Evolutionary conservation across 2,888 invertebrate genomes (phyloP), one percentile per base, ranked within the genome.

Genomic region (Cephus rjabovi): DNA sequence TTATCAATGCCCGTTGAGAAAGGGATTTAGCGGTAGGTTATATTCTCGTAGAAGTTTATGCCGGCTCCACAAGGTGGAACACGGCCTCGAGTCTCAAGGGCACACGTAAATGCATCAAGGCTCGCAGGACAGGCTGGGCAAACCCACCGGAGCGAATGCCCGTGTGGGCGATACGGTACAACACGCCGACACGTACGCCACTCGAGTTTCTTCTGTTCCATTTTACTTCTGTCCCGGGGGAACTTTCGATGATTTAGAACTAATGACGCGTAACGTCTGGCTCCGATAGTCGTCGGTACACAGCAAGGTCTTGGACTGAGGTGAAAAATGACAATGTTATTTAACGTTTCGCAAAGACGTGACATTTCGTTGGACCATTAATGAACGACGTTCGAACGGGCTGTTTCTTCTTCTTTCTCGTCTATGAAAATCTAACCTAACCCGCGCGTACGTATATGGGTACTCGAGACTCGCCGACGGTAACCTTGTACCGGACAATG

Each of bases 41-140:
- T 56, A 56, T 56, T 23, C 56, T 23, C 56, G 56, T 9, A 56
- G 56, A 56, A 23, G 56, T 23, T 56, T 56, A 56, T 56, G 71
- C 34, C 31, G 31, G 31, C 74, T 74, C 30, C 11, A 34, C 74
- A 35, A 74, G 74, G 74, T 74, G 34, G 74, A 74, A 74, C 34
- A 35, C 74, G 30, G 37, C 34, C 74, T 74, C 37, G 23, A 74
- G 74, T 33, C 34, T 74, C 74, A 74, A 74, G 74, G 74, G 74
- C 74, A 35, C 31, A 34, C 34, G 34, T 71, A 71, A 71, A 34
- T 71, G 71, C 71, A 71, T 71, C 71, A 71, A 71, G 71, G 30
- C 34, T 34, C 71, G 23, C 71, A 33, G 23, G 71, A 33, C 31
- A 34, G 71, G 31, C 34, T 71, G 30, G 71, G 56, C 56, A 23